Percentiles rank a stretch among this genome's conserved stretches.
Evolutionary conservation across 2,113 vertebrate species (phyloP).

Genomic region (Catharus fuscescens): DNA sequence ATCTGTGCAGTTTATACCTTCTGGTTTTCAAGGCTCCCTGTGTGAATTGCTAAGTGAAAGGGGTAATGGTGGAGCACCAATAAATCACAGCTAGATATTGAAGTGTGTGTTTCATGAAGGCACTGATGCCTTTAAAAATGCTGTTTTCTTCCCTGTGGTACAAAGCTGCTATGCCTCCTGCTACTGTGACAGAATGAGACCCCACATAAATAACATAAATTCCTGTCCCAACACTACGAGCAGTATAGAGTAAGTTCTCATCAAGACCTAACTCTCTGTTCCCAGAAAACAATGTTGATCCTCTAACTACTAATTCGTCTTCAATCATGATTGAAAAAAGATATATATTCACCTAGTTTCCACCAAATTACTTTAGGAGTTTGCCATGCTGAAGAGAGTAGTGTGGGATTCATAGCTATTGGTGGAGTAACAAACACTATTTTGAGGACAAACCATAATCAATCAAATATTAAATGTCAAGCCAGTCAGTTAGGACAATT

Average conservation of each 20-base stretch:
- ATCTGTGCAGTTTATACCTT: neutral
- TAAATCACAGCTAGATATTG: neutral
- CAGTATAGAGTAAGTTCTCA: neutral
- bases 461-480: neutral
- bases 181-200: neutral
- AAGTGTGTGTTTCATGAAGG: neutral
- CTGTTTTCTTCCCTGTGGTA: neutral
- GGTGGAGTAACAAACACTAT: neutral
- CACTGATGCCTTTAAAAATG: neutral
- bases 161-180: neutral
- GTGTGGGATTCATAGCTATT: neutral
- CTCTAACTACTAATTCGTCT: neutral
- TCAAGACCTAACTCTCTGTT: neutral
- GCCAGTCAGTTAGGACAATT: neutral
- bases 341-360: neutral
- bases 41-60: neutral
- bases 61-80: neutral
- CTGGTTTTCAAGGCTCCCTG: neutral
- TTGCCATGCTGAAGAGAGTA: neutral
- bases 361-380: neutral
- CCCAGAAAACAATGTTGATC: neutral
- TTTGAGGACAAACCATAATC: conserved; percentile 27
- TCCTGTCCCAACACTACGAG: neutral
- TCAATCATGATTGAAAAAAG: neutral
- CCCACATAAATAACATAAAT: neutral